Evolutionary conservation across 2,888 invertebrate genomes (phyloP).

Genomic region (Campoplex capitator): DNA sequence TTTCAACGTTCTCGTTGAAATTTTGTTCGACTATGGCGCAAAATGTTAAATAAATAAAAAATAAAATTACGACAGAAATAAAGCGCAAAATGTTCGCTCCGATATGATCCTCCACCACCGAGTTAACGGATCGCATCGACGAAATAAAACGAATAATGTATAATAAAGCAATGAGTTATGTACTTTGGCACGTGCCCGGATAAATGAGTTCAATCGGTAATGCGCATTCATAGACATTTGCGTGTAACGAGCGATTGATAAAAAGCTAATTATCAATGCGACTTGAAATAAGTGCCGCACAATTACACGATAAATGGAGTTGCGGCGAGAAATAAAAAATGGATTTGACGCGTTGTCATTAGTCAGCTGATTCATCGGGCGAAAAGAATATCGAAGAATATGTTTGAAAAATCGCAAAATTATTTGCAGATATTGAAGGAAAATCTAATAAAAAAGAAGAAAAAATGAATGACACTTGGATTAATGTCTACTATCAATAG

Average conservation of each 20-base stretch:
- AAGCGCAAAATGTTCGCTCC: background rate
- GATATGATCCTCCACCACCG: slow-evolving; percentile 10
- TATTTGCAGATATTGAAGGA: slow-evolving; percentile 15
- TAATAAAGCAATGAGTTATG: background rate
- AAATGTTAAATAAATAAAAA: background rate
- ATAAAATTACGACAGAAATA: background rate
- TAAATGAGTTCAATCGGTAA: slow-evolving; percentile 17
- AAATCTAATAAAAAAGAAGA: background rate
- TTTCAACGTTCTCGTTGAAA: too few species aligned
- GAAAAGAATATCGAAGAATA: background rate
- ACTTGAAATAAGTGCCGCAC: background rate
- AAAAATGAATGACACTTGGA: background rate
- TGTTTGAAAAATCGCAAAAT: slow-evolving; percentile 20
- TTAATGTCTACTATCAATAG: background rate
- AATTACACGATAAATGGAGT: slow-evolving; percentile 34
- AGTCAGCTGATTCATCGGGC: background rate
- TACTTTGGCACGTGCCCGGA: slow-evolving; percentile 53
- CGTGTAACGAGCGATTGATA: background rate
- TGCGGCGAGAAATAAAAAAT: background rate
- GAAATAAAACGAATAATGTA: slow-evolving; percentile 13
- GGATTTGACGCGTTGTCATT: background rate
- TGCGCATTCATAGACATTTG: background rate
- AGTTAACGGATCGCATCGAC: slow-evolving; percentile 17
- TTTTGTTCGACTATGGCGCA: background rate
- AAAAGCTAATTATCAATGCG: slow-evolving; percentile 16